Percentiles rank a stretch among this genome's conserved stretches.
These are phyloP conservation scores for Criorhina ranunculi DNA, from an alignment of 2,888 invertebrate genomes.

Conservation along the genomic window DNA sequence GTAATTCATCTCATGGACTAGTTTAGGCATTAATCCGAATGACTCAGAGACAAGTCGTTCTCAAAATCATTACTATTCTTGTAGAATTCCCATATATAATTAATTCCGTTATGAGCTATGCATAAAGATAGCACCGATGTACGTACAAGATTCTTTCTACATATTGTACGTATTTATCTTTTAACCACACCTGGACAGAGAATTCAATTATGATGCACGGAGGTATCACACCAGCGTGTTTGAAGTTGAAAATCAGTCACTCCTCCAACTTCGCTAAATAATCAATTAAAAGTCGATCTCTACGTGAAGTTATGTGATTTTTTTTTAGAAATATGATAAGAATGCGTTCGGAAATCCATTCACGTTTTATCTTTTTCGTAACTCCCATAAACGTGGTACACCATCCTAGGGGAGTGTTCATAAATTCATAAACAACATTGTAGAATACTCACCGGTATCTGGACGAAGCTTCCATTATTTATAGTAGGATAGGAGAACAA, in stretches of 20 bases:
- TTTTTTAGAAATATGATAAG: background rate
- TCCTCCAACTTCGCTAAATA: conserved; percentile 31
- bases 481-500: conserved; percentile 93
- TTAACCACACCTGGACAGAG: background rate
- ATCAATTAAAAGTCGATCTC: conserved; percentile 33
- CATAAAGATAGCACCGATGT: background rate
- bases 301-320: conserved; percentile 15
- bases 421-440: too few relatives aligned
- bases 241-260: conserved; percentile 22
- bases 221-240: conserved; percentile 1
- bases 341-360: conserved; percentile 5
- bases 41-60: background rate
- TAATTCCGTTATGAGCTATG: background rate
- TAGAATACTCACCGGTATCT: conserved; percentile 92
- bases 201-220: background rate
- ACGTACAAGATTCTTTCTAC: background rate
- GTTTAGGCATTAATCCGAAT: too few relatives aligned
- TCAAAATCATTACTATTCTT: background rate
- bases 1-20: too few relatives aligned
- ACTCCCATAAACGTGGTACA: too few relatives aligned
- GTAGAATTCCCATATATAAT: background rate
- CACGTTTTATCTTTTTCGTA: too few relatives aligned
- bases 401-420: too few relatives aligned
- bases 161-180: background rate
- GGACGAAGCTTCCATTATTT: conserved; percentile 94